phyloP scores from a whole-genome alignment of 2,888 invertebrate species.

The Sarcophaga carnaria region DNA sequence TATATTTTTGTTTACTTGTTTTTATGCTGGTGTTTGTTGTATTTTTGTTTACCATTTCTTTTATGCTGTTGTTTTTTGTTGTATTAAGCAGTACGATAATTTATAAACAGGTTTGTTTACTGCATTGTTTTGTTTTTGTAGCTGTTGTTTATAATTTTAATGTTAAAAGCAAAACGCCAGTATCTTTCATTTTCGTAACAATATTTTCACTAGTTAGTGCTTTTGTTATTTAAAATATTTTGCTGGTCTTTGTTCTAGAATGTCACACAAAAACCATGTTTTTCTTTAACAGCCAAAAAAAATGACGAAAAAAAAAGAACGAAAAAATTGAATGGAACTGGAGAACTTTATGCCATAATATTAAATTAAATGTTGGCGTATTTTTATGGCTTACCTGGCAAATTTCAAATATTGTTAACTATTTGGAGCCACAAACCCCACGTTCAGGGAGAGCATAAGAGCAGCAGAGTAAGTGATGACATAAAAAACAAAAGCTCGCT shows the following conservation, averaged over 20 bases:
- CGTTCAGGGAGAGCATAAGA: not conserved
- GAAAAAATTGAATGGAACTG: conserved; percentile 4
- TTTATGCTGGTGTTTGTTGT: too few species aligned
- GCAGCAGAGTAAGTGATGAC: conserved; percentile 53
- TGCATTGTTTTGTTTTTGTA: too few species aligned
- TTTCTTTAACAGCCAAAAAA: not conserved
- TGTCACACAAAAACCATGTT: not conserved
- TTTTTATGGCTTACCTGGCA: conserved; percentile 63
- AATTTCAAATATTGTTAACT: conserved; percentile 33
- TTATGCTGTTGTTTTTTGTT: too few species aligned
- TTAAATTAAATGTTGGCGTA: conserved; percentile 59
- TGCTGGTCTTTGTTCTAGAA: conserved; percentile 7
- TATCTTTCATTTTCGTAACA: too few species aligned
- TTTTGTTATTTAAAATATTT: not conserved
- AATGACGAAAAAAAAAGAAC: not conserved
- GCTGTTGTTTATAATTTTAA: too few species aligned
- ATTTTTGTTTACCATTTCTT: too few species aligned
- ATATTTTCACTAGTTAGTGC: too few species aligned
- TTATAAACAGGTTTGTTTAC: too few species aligned
- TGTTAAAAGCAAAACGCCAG: too few species aligned
- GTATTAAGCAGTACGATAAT: too few species aligned
- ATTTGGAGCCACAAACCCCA: conserved; percentile 16
- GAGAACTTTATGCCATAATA: conserved; percentile 35
- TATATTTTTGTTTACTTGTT: too few species aligned
- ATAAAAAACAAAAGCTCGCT: conserved; percentile 52